phyloP scores from a whole-genome alignment of 2,888 invertebrate genomes.

The Lasioglossum calceatum region DNA sequence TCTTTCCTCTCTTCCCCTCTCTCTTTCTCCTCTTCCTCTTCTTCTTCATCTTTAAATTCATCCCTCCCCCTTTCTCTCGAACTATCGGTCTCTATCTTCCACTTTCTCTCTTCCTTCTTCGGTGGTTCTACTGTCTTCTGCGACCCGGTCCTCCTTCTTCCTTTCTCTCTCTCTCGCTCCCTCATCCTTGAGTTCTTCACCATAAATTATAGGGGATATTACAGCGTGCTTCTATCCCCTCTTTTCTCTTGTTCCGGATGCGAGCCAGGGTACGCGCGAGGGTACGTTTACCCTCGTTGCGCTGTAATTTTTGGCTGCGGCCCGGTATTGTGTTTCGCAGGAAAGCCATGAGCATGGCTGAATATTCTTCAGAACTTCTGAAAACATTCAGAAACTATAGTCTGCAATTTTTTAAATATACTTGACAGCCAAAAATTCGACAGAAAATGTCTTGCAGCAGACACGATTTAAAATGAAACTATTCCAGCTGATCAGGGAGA shows the following conservation, averaged over 20 bases:
- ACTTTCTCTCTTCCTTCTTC: slow-evolving; percentile 27
- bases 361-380: not conserved
- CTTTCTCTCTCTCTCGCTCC: slow-evolving; percentile 12
- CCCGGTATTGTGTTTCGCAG: not conserved
- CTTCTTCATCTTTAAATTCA: slow-evolving; percentile 21
- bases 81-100: slow-evolving; percentile 39
- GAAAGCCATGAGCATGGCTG: not conserved
- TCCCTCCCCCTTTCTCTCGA: slow-evolving; percentile 11
- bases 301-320: not conserved
- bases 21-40: slow-evolving; percentile 28
- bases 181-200: slow-evolving; percentile 49
- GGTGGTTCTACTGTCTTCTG: slow-evolving; percentile 14
- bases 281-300: slow-evolving; percentile 40
- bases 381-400: not conserved
- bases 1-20: slow-evolving; percentile 56
- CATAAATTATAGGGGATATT: slow-evolving; percentile 70
- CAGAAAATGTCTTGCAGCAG: not conserved
- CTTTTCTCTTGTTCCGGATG: slow-evolving; percentile 44
- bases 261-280: slow-evolving; percentile 15
- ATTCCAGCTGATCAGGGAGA: not conserved
- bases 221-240: slow-evolving; percentile 35
- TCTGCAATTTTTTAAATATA: not conserved
- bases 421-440: not conserved
- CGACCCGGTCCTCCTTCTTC: slow-evolving; percentile 10
- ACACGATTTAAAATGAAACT: not conserved